Evolutionary conservation across 2,888 invertebrate species (phyloP).

Genomic region (Ophion slaviceki): DNA sequence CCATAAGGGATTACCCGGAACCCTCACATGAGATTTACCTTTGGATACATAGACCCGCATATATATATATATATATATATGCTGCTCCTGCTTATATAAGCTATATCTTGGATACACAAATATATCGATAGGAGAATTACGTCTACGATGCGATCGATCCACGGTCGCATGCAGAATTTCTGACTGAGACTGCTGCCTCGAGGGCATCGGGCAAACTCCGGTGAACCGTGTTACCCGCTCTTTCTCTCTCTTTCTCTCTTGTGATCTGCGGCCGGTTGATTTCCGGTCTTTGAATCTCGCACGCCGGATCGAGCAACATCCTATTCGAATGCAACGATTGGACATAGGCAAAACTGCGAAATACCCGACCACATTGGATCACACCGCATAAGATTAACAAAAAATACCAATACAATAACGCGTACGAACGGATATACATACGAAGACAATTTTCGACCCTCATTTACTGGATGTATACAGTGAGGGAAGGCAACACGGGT

Average conservation of each 20-base stretch:
- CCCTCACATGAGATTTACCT: slow-evolving; percentile 36
- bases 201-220: slow-evolving; percentile 49
- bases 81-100: background rate
- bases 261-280: slow-evolving; percentile 69
- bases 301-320: slow-evolving; percentile 47
- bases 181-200: slow-evolving; percentile 50
- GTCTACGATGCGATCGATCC: slow-evolving; percentile 58
- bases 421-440: slow-evolving; percentile 62
- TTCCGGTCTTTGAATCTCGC: slow-evolving; percentile 72
- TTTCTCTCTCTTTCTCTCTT: slow-evolving; percentile 29
- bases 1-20: slow-evolving; percentile 49
- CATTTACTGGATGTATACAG: slow-evolving; percentile 75
- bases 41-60: slow-evolving; percentile 11
- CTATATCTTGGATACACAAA: background rate
- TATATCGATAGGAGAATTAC: slow-evolving; percentile 37
- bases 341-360: slow-evolving; percentile 39
- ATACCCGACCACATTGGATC: slow-evolving; percentile 28
- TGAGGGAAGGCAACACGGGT: background rate
- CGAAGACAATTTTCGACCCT: slow-evolving; percentile 54
- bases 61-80: background rate
- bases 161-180: slow-evolving; percentile 59
- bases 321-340: slow-evolving; percentile 29
- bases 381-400: slow-evolving; percentile 66
- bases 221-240: slow-evolving; percentile 25
- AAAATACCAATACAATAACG: slow-evolving; percentile 69